Percentiles rank a stretch among this genome's conserved stretches.
Conservation (phyloP, 2,888 invertebrate species). For the Hylaea fasciaria region DNA sequence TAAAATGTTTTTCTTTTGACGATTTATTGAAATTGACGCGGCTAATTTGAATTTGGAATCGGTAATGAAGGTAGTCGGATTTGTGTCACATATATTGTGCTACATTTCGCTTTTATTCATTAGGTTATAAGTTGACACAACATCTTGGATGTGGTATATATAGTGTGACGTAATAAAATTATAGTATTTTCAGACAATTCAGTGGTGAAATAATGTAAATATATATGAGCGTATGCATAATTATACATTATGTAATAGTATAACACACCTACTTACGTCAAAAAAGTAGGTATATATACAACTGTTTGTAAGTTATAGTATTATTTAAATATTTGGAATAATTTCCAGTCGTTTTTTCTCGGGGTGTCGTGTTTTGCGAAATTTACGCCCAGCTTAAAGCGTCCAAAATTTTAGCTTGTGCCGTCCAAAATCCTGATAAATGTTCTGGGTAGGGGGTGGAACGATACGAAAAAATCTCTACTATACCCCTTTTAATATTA, state of each 20-base stretch:
- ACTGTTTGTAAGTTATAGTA: background rate
- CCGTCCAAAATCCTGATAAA: conserved; percentile 89
- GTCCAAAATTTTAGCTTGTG: conserved; percentile 86
- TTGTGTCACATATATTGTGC: conserved; percentile 16
- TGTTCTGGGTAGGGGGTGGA: conserved; percentile 74
- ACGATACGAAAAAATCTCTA: conserved; percentile 65
- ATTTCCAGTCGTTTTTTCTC: conserved; percentile 69
- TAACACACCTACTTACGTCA: too few species aligned
- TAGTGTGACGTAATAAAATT: background rate
- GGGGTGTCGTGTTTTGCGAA: conserved; percentile 80
- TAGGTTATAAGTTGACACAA: background rate
- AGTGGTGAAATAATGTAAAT: too few species aligned
- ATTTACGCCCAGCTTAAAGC: conserved; percentile 83
- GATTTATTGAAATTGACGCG: conserved; percentile 36
- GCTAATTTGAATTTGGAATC: conserved; percentile 42
- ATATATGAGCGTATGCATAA: too few species aligned
- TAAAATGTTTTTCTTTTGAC: conserved; percentile 35
- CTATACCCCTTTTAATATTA: conserved; percentile 68
- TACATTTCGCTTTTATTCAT: conserved; percentile 31
- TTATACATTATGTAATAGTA: too few species aligned
- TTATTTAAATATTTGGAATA: conserved; percentile 58
- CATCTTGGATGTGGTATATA: background rate
- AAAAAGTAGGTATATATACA: too few species aligned
- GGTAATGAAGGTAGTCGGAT: conserved; percentile 36
- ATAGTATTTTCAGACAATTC: too few species aligned